Conservation (phyloP, 2,113 vertebrate genomes). For the Oryzias celebensis region DNA sequence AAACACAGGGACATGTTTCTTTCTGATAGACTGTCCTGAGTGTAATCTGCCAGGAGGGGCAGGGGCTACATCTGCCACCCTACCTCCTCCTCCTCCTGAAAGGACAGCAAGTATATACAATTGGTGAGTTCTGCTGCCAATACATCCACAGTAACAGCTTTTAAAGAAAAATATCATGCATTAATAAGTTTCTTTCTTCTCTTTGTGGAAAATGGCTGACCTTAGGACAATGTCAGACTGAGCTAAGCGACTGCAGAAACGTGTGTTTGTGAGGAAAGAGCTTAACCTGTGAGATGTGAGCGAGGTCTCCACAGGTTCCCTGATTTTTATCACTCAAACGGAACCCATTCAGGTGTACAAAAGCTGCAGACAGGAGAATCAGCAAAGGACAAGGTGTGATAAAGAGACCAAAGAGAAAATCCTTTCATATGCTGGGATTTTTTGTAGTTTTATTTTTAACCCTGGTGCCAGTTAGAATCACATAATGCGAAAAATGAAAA, state of each 20-base stretch:
- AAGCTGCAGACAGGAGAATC: constrained; percentile 8
- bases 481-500: too few species aligned
- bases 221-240: constrained; percentile 2
- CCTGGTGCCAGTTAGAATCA: too few species aligned
- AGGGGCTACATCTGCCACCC: too few species aligned
- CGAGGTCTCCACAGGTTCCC: constrained; percentile 6
- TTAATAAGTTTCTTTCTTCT: constrained; percentile 1
- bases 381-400: neutral
- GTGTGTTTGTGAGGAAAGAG: neutral
- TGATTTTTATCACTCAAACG: constrained; percentile 8
- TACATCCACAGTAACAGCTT: neutral
- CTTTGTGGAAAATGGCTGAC: neutral
- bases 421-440: too few species aligned
- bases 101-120: too few species aligned
- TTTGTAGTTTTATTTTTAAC: too few species aligned
- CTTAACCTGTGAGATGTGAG: constrained; percentile 11
- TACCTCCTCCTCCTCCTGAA: too few species aligned
- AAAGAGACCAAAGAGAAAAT: neutral
- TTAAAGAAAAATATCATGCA: neutral
- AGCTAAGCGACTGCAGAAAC: neutral
- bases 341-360: constrained; percentile 9
- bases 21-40: too few species aligned
- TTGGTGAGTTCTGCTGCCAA: too few species aligned
- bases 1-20: too few species aligned
- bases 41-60: too few species aligned